These are phyloP conservation scores for Eclectus roratus DNA, from an alignment of 2,113 vertebrate species.

Conservation along the genomic window DNA sequence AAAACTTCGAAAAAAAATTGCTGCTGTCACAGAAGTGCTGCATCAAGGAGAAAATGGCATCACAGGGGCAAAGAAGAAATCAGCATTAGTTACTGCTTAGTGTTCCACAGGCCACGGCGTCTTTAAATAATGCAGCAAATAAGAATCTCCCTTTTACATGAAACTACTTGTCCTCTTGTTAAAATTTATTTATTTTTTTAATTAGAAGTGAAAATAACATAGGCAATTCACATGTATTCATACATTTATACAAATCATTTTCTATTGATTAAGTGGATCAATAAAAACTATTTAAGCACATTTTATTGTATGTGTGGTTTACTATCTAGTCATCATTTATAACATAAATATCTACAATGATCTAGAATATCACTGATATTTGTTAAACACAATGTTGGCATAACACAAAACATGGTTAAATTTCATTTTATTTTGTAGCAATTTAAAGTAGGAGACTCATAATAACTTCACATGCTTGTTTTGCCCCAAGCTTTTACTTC, in stretches of 20 bases:
- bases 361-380: not conserved
- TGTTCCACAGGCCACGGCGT: not conserved
- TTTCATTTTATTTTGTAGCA: not conserved
- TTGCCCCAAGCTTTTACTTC: not conserved
- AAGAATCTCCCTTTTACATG: not conserved
- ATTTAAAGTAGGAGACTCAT: not conserved
- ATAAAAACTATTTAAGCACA: not conserved
- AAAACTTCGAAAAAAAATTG: not conserved
- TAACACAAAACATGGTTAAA: not conserved
- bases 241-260: not conserved
- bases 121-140: not conserved
- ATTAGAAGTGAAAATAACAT: not conserved
- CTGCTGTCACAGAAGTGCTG: not conserved
- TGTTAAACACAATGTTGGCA: not conserved
- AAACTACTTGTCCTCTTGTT: not conserved
- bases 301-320: constrained; percentile 16
- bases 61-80: not conserved
- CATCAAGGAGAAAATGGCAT: not conserved
- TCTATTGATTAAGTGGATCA: constrained; percentile 4
- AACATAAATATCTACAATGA: not conserved
- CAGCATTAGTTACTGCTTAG: not conserved
- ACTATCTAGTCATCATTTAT: not conserved
- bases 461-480: not conserved
- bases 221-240: not conserved
- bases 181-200: not conserved